phyloP scores from a whole-genome alignment of 2,797 vertebrate genomes.

The Octomys mimax region DNA sequence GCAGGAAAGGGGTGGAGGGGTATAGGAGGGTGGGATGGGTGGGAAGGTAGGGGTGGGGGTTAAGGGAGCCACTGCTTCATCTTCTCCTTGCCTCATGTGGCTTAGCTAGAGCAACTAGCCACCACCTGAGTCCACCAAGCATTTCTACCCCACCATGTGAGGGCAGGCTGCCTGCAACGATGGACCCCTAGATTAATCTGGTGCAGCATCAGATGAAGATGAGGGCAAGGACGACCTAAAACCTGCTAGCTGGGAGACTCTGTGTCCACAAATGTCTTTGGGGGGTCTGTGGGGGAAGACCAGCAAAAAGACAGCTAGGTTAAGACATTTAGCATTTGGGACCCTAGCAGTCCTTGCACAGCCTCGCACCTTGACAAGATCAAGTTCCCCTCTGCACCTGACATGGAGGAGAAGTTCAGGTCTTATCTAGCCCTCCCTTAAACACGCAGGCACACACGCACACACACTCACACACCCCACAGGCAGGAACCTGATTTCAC shows the following conservation, averaged over 20 bases:
- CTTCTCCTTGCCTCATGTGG: background rate
- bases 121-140: background rate
- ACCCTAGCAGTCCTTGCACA: background rate
- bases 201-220: background rate
- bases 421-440: background rate
- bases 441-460: background rate
- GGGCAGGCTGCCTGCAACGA: background rate
- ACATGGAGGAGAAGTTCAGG: background rate
- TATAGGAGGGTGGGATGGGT: too few relatives aligned
- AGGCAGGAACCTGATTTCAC: background rate
- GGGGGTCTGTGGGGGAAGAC: too few relatives aligned
- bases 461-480: background rate
- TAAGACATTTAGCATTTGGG: background rate
- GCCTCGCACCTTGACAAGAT: background rate
- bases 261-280: background rate
- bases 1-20: too few relatives aligned
- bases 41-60: background rate
- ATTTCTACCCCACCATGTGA: background rate
- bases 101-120: background rate
- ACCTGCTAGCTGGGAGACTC: background rate
- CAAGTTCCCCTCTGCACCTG: conserved; percentile 17
- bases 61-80: background rate
- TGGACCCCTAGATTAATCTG: background rate
- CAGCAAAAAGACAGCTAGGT: background rate
- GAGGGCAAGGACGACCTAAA: background rate